A percentile compares a stretch with the other conserved stretches of the same genome.
phyloP scores from a whole-genome alignment of 2,888 invertebrate species.

The Criorhina ranunculi region DNA sequence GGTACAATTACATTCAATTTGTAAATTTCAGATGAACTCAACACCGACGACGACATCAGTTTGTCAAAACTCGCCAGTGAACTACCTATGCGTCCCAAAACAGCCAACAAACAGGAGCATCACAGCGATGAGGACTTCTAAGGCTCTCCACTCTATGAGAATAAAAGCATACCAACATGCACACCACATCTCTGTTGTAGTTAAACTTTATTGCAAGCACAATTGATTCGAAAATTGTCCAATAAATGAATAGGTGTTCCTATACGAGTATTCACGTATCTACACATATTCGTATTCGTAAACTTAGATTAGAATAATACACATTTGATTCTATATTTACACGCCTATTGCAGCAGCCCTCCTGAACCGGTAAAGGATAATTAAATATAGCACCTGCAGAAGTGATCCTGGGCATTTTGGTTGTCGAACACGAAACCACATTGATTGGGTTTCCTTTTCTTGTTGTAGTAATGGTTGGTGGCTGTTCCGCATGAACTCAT shows the following conservation, averaged over 20 bases:
- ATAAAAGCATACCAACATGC: not conserved
- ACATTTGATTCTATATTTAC: constrained; percentile 65
- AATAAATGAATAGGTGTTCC: constrained; percentile 50
- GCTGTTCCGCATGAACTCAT: constrained; percentile 11
- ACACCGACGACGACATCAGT: constrained; percentile 83
- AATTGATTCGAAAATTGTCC: constrained; percentile 41
- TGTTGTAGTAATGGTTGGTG: constrained; percentile 11
- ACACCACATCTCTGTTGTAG: constrained; percentile 34
- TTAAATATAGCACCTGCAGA: constrained; percentile 72
- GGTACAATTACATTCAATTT: too few relatives aligned
- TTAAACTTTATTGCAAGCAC: constrained; percentile 62
- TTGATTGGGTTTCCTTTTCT: constrained; percentile 45
- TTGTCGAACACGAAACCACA: constrained; percentile 60
- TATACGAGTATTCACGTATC: constrained; percentile 32
- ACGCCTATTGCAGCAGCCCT: constrained; percentile 30
- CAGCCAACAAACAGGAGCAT: constrained; percentile 82
- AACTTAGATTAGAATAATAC: constrained; percentile 71
- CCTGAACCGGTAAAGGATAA: constrained; percentile 50
- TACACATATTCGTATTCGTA: constrained; percentile 33
- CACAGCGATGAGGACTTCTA: constrained; percentile 84
- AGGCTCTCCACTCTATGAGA: constrained; percentile 4
- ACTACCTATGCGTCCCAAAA: constrained; percentile 81
- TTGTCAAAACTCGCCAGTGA: constrained; percentile 83
- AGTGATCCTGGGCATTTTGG: constrained; percentile 61
- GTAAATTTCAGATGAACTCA: constrained; percentile 82